Evolutionary conservation across 2,113 vertebrate genomes (phyloP).

Genomic region (Picathartes gymnocephalus): DNA sequence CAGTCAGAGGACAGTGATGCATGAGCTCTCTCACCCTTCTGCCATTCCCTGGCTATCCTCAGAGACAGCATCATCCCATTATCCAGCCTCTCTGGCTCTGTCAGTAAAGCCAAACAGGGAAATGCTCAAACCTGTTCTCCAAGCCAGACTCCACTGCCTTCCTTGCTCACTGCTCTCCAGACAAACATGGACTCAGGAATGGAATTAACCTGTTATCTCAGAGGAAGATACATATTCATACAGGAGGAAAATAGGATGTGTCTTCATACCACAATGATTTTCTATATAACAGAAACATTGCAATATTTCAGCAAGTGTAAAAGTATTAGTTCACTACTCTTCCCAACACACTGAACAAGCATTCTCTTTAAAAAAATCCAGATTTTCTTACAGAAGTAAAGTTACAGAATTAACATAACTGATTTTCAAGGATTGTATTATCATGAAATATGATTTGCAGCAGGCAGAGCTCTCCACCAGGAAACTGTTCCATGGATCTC

Average conservation of each 20-base stretch:
- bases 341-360: background rate
- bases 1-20: background rate
- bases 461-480: background rate
- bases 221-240: background rate
- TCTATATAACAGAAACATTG: background rate
- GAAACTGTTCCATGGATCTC: background rate
- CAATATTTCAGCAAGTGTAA: background rate
- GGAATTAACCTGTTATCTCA: background rate
- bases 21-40: background rate
- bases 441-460: background rate
- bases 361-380: background rate
- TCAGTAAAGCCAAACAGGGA: background rate
- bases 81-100: background rate
- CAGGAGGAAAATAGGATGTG: background rate
- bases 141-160: background rate
- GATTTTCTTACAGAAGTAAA: background rate
- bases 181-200: background rate
- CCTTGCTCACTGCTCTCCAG: fast-evolving
- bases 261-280: background rate
- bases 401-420: background rate
- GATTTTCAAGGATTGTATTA: background rate
- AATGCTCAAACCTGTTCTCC: background rate
- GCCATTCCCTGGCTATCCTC: background rate
- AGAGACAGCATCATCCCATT: background rate
- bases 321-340: background rate